A percentile compares a stretch with the other conserved stretches of the same genome.
These are phyloP conservation scores for Drosophila nr. perissopoda DNA, from an alignment of 2,888 invertebrate species.

Conservation along the genomic window DNA sequence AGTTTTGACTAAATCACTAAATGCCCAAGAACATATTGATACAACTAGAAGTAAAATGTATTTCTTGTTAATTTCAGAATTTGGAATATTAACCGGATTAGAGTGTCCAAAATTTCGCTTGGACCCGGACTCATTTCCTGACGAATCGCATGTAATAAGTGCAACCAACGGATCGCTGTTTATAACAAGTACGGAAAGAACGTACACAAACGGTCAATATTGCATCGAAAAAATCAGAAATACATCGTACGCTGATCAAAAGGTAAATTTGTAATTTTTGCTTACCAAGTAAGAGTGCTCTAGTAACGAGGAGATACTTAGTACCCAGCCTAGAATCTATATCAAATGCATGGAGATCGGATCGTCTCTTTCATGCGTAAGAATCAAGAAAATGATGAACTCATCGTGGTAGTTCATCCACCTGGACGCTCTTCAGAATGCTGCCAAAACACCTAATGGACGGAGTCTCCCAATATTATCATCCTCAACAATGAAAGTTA, in stretches of 20 bases:
- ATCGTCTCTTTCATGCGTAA: not conserved
- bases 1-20: not conserved
- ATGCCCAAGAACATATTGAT: not conserved
- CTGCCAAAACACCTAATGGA: not conserved
- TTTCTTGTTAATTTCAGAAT: slow-evolving; percentile 64
- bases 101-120: slow-evolving; percentile 81
- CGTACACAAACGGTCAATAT: slow-evolving; percentile 79
- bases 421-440: not conserved
- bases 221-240: slow-evolving; percentile 81
- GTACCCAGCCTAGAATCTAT: not conserved
- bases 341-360: not conserved
- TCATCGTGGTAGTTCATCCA: not conserved
- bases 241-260: slow-evolving; percentile 57
- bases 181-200: slow-evolving; percentile 64
- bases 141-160: slow-evolving; percentile 80
- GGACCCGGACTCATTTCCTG: slow-evolving; percentile 73
- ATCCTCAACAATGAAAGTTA: not conserved
- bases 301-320: not conserved
- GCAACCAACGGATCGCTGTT: slow-evolving; percentile 79
- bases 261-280: slow-evolving; percentile 62
- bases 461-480: not conserved
- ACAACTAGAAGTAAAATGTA: not conserved
- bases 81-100: slow-evolving; percentile 78
- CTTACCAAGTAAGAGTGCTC: not conserved
- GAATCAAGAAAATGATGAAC: not conserved